A percentile compares a stretch with the other conserved stretches of the same genome.
Evolutionary conservation across 2,797 vertebrate species (phyloP).

Genomic region (Gastrophryne carolinensis): DNA sequence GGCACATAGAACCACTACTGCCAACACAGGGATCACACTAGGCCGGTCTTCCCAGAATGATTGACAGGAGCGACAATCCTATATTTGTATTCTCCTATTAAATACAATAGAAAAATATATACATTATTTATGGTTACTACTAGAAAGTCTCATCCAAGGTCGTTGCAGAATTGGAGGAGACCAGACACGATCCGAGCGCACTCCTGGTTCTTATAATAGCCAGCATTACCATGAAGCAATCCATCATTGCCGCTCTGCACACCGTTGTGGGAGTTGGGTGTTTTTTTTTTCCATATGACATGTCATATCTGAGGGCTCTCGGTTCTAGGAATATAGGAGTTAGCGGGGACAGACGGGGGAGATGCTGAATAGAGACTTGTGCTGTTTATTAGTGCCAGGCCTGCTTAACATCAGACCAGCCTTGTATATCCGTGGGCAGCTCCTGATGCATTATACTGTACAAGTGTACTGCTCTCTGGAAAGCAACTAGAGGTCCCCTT

Average conservation of each 20-base stretch:
- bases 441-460: no score
- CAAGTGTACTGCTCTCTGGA: no score
- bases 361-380: neutral
- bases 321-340: neutral
- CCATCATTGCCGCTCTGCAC: neutral
- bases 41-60: neutral
- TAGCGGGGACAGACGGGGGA: neutral
- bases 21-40: neutral
- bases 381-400: neutral
- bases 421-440: neutral
- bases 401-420: neutral
- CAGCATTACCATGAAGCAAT: slow-evolving; percentile 23
- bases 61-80: neutral
- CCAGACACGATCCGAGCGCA: neutral
- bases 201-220: neutral
- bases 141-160: neutral
- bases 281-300: neutral
- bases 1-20: neutral
- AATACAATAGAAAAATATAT: slow-evolving; percentile 13
- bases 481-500: no score
- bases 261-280: neutral
- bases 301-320: neutral
- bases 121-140: slow-evolving; percentile 30
- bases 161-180: neutral
- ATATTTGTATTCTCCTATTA: neutral